Percentiles rank a stretch among this genome's conserved stretches.
Evolutionary conservation across 2,888 invertebrate species (phyloP).

Genomic region (Caenorhabditis afra): DNA sequence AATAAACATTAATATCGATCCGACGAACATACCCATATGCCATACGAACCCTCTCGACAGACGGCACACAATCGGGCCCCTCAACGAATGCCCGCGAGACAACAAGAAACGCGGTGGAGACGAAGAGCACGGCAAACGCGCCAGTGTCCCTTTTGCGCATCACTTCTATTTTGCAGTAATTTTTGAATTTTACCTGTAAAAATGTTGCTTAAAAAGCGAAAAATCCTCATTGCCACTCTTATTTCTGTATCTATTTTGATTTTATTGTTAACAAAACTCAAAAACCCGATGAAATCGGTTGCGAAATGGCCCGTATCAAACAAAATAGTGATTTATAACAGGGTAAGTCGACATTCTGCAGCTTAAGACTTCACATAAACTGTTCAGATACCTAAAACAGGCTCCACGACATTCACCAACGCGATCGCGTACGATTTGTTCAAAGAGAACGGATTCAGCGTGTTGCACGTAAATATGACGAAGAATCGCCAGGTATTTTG

Average conservation of each 20-base stretch:
- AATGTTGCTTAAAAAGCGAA: conserved; percentile 42
- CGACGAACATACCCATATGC: too few relatives aligned
- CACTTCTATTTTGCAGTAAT: neutral
- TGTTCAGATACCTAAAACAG: conserved; percentile 78
- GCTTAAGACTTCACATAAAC: neutral
- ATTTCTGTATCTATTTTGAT: conserved; percentile 28
- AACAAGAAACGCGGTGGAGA: neutral
- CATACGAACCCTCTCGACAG: too few relatives aligned
- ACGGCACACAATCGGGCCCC: too few relatives aligned
- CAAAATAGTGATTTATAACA: conserved; percentile 67
- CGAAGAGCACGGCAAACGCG: conserved; percentile 20
- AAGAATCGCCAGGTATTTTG: conserved; percentile 87
- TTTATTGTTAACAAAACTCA: conserved; percentile 16
- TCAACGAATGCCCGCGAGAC: too few relatives aligned
- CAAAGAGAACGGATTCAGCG: conserved; percentile 83
- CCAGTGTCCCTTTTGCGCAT: neutral
- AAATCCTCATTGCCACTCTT: conserved; percentile 12
- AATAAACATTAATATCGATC: too few relatives aligned
- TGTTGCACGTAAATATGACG: conserved; percentile 95
- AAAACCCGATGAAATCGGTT: neutral
- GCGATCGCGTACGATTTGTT: conserved; percentile 78
- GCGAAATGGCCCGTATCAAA: conserved; percentile 27
- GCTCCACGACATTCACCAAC: conserved; percentile 79
- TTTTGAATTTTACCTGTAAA: conserved; percentile 2
- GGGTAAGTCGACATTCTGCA: conserved; percentile 49